These are phyloP conservation scores for Apis dorsata DNA, from an alignment of 1,140 invertebrate species.

Conservation along the genomic window DNA sequence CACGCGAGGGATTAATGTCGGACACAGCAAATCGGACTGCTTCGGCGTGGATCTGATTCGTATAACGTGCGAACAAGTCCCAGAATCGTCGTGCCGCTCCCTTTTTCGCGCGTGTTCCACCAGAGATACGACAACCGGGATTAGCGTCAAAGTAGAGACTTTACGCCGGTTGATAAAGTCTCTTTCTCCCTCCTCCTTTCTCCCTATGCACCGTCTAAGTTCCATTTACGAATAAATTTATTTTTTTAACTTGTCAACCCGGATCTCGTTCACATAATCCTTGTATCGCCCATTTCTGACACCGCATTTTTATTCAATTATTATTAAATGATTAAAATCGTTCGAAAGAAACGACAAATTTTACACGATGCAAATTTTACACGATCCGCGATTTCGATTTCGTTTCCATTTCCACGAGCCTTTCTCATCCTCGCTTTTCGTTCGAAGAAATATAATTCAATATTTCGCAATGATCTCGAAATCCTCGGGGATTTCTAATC, in stretches of 20 bases:
- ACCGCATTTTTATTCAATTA: conserved; percentile 26
- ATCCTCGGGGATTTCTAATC: conserved; percentile 5
- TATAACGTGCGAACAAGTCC: conserved; percentile 61
- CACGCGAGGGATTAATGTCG: conserved; percentile 61
- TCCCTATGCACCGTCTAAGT: background rate
- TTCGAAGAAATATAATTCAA: background rate
- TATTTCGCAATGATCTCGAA: background rate
- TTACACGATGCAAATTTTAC: background rate
- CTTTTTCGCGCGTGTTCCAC: conserved; percentile 47
- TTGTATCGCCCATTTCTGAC: conserved; percentile 14
- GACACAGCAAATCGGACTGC: conserved; percentile 53
- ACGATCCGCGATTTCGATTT: background rate
- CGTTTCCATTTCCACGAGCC: background rate
- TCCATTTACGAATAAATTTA: conserved; percentile 28
- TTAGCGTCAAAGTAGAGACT: conserved; percentile 62
- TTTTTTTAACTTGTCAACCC: conserved; percentile 42
- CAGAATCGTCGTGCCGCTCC: conserved; percentile 39
- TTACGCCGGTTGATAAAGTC: conserved; percentile 50
- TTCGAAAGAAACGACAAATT: conserved; percentile 12
- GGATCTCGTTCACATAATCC: conserved; percentile 42
- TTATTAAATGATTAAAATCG: background rate
- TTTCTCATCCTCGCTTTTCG: too few species aligned
- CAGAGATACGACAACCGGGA: conserved; percentile 52
- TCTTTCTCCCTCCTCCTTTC: background rate
- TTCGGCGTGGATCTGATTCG: conserved; percentile 45